Evolutionary conservation across 1,140 invertebrate species (phyloP).

Genomic region (Lamellibrachia luymesi): DNA sequence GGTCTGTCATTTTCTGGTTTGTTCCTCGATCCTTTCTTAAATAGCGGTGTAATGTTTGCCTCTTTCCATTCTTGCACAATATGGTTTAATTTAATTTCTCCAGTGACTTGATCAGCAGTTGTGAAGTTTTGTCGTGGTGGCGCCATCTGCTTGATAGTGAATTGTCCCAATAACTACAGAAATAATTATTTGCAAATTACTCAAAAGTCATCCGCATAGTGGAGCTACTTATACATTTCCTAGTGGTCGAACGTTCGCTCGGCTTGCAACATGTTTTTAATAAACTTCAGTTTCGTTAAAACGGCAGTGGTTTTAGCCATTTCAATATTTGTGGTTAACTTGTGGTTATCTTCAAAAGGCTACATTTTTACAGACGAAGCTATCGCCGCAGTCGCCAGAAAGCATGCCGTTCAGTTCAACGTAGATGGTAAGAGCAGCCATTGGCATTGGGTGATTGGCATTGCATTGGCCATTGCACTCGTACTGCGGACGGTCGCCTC

Average conservation of each 20-base stretch:
- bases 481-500: neutral
- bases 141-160: neutral
- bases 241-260: neutral
- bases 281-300: conserved; percentile 9
- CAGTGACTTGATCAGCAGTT: neutral
- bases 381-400: conserved; percentile 37
- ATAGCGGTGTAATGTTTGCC: too few relatives aligned
- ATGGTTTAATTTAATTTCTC: too few relatives aligned
- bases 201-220: neutral
- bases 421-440: neutral
- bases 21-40: too few relatives aligned
- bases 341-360: conserved; percentile 40
- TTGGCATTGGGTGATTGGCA: neutral
- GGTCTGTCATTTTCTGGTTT: too few relatives aligned
- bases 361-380: conserved; percentile 38
- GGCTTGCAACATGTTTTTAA: neutral
- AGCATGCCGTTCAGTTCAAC: conserved; percentile 36
- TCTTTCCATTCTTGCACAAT: too few relatives aligned
- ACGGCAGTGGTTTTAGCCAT: conserved; percentile 2
- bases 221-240: neutral
- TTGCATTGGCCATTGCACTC: neutral
- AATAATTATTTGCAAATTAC: neutral
- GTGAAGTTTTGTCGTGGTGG: neutral
- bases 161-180: neutral
- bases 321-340: conserved; percentile 37